Evolutionary conservation across 2,113 vertebrate species (phyloP), one percentile per base, ranked within the genome.

Genomic region (Nothoprocta pentlandii): DNA sequence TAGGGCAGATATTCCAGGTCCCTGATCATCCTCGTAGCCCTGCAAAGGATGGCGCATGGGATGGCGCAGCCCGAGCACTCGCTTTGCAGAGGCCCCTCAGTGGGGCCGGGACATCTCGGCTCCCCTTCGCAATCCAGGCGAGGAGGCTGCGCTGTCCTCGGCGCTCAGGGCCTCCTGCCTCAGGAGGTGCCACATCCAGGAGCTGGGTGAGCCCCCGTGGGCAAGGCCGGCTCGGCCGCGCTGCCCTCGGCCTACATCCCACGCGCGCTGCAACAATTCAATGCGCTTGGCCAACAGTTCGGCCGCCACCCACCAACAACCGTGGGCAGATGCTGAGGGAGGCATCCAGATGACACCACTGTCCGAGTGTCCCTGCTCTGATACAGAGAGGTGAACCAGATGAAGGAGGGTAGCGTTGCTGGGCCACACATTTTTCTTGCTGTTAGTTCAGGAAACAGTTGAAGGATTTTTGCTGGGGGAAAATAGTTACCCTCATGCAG

Each of bases 191-290:
- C 46, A 16, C 26, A 46, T 39, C 25, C 16, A 36, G 30, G 46
- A 63, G 2, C 1, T 0, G 0, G 36, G 21, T 0, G 0, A 82
- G 51, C 59, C 32, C 22, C 1, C 36, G 46, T 9, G 6, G 12
- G 74, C 16, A 16, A 9, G 2, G 30, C 46, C 21, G 36, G 16
- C 41, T 79, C 32, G 20, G 4, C 46, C 46, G 49, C 28, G 16
- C 7, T 53, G 54, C 8, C 4, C 12, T 28, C 14, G n/a, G 78
- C 30, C 44, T 44, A 12, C 54, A 36, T 41, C 58, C 15, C 11
- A 74, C 71, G n/a, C 21, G 36, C 36, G 8, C 36, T 39, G 36
- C 36, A 39, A 39, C 36, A 39, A 39, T 39, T 39, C 36, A 39
- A 39, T 20, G 26, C 25, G 49, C 13, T 63, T 21, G 46, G 56